Base-by-base conservation (phyloP, 2,113 vertebrate species). In the Seriola rivoliana region DNA sequence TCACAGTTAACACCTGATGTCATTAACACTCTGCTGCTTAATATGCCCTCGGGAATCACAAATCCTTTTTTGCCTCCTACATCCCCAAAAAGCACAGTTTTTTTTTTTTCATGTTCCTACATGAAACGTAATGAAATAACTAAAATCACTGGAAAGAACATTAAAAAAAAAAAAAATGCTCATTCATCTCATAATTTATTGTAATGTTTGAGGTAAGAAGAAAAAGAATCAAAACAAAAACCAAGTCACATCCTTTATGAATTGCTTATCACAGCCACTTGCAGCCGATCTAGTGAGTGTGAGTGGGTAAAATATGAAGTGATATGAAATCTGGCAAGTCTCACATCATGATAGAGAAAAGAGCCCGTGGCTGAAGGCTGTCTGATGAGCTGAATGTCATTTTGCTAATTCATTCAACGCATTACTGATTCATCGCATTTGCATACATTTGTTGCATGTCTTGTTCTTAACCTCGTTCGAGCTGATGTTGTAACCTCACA, bases 381-480 rank as follows among this genome's bases (percentile, higher is more conserved):
- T 74, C 75, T 82, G 85, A 73, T 84, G 69, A 81, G 55, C 75
- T 87, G 40, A 87, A 72, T 44, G 62, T 76, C 80, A 84, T 88
- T 65, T 59, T 32, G 58, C 80, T 80, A 81, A 91, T 85, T 90
- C 59, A 86, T 88, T 86, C 74, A 73, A n/a, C 71, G 48, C 87
- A 90, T 90, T 85, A 86, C 71, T 7, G 72, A 93, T 82, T 92
- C 80, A 87, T 79, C 57, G 54, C 74, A 85, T 89, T 89, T 82
- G 87, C 85, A 88, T 84, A 72, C 17, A 32, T 87, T 84, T 80
- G 73, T 62, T 58, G 65, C 58, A 5, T 57, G 66, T 85, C 83
- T 88, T 64, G 71, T 75, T 83, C 29, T 84, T 70, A 75, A 57
- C 75, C 67, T 91, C 2, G 8, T 89, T 87, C 69, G 73, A 55